phyloP scores from a whole-genome alignment of 2,888 invertebrate species.

The Machimus atricapillus region DNA sequence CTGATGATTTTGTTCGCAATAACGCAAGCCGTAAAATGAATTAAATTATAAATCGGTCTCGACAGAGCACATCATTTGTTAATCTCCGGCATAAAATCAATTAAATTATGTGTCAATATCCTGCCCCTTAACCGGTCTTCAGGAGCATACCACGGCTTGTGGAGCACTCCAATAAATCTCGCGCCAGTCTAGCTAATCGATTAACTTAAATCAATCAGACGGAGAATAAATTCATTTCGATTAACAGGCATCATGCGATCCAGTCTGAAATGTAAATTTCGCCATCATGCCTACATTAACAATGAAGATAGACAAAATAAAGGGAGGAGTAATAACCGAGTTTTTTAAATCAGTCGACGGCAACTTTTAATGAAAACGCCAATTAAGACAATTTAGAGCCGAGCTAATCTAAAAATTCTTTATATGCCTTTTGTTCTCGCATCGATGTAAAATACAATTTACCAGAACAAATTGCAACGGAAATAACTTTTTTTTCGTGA shows the following conservation, averaged over 20 bases:
- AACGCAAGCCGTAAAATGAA: background rate
- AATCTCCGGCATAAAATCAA: background rate
- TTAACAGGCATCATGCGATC: background rate
- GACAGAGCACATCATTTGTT: background rate
- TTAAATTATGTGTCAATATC: background rate
- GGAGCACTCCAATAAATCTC: background rate
- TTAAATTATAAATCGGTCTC: background rate
- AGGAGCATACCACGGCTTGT: background rate
- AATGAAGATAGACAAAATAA: background rate
- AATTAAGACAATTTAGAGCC: background rate
- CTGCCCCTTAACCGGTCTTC: background rate
- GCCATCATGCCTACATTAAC: background rate
- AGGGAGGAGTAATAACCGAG: background rate
- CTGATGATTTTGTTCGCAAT: background rate
- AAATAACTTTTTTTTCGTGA: background rate
- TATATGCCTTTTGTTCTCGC: background rate
- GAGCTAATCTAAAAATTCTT: background rate
- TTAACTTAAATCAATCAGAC: constrained; percentile 7
- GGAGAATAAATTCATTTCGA: constrained; percentile 1
- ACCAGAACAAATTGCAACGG: background rate
- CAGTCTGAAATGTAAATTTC: background rate
- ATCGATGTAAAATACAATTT: background rate
- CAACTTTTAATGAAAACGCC: background rate
- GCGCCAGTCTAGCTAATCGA: constrained; percentile 1
- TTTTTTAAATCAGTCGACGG: background rate